A percentile compares a stretch with the other conserved stretches of the same genome.
These are phyloP conservation scores for Ochotona curzoniae DNA, from an alignment of 2,113 vertebrate genomes.

Conservation along the genomic window DNA sequence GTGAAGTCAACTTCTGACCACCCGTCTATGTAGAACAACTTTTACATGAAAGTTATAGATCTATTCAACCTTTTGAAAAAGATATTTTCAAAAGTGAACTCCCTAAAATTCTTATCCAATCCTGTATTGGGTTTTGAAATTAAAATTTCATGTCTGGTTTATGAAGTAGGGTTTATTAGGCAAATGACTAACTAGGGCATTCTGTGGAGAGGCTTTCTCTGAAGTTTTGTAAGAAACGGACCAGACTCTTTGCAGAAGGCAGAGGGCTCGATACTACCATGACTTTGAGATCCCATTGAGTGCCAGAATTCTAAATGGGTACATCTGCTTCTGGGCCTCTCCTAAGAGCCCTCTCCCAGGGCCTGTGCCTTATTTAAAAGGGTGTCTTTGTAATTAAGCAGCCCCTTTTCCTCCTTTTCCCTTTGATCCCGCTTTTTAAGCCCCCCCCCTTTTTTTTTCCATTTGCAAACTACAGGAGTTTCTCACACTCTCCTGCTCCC, in stretches of 20 bases:
- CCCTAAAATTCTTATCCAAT: constrained; percentile 9
- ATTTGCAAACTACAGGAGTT: constrained; percentile 72
- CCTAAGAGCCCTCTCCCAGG: constrained; percentile 68
- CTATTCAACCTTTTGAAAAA: constrained; percentile 42
- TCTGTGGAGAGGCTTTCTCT: constrained; percentile 34
- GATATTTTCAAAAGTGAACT: constrained; percentile 50
- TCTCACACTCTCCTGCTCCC: constrained; percentile 70
- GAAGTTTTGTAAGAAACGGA: constrained; percentile 27
- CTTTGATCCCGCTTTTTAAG: constrained; percentile 77
- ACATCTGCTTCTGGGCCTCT: constrained; percentile 73
- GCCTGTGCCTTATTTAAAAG: constrained; percentile 74
- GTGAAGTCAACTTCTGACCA: constrained; percentile 30
- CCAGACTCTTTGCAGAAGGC: constrained; percentile 42
- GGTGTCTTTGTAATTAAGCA: constrained; percentile 79
- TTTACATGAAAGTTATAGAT: not conserved
- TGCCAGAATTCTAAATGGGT: constrained; percentile 74
- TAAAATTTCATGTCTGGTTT: constrained; percentile 46
- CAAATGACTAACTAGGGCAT: not conserved
- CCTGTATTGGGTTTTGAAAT: constrained; percentile 28
- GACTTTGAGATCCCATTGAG: constrained; percentile 71
- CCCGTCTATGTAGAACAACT: constrained; percentile 26
- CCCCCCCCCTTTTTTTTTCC: constrained; percentile 23
- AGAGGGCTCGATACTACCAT: constrained; percentile 59
- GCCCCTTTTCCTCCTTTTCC: constrained; percentile 60
- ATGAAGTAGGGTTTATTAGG: constrained; percentile 56